Percentiles rank a stretch among this genome's conserved stretches.
Evolutionary conservation across 2,113 vertebrate genomes (phyloP).

Genomic region (Lepisosteus osseus): DNA sequence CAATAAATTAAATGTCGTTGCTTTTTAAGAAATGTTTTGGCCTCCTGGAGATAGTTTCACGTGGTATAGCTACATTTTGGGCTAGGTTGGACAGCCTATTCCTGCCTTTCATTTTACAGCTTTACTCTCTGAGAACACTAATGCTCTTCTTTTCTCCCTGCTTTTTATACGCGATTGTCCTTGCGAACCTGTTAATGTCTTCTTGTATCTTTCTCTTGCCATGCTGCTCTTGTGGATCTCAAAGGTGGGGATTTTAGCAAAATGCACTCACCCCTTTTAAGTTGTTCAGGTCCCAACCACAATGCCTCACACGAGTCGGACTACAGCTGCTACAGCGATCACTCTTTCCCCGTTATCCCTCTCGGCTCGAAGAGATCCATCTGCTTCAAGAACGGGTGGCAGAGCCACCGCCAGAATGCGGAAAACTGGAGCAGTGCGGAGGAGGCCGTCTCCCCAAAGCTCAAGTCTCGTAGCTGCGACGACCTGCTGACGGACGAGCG

Average conservation of each 20-base stretch:
- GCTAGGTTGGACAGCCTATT: no score
- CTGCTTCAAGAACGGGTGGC: slow-evolving; percentile 83
- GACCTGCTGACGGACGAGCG: slow-evolving; percentile 76
- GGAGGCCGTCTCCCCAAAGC: slow-evolving; percentile 67
- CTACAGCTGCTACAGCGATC: slow-evolving; percentile 65
- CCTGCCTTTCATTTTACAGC: neutral
- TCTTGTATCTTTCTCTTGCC: slow-evolving; percentile 82
- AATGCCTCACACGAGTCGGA: slow-evolving; percentile 71
- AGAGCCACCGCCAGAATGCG: slow-evolving; percentile 72
- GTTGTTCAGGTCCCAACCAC: slow-evolving; percentile 73
- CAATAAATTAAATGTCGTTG: no score
- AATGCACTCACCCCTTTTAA: slow-evolving; percentile 79
- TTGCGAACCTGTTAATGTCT: slow-evolving; percentile 77
- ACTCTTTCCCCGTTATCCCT: slow-evolving; percentile 69
- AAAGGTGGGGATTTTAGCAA: slow-evolving; percentile 92
- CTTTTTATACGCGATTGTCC: slow-evolving; percentile 56
- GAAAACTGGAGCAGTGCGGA: slow-evolving; percentile 88
- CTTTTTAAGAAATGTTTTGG: neutral
- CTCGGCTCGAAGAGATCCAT: slow-evolving; percentile 73
- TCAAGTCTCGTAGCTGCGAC: slow-evolving; percentile 85
- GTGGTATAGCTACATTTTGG: no score
- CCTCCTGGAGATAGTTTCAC: no score
- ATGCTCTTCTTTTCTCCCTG: slow-evolving; percentile 47
- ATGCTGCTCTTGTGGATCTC: slow-evolving; percentile 83
- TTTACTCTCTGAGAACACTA: neutral